Base-by-base conservation (phyloP, 2,113 vertebrate genomes). In the Orientallactaga bullata region DNA sequence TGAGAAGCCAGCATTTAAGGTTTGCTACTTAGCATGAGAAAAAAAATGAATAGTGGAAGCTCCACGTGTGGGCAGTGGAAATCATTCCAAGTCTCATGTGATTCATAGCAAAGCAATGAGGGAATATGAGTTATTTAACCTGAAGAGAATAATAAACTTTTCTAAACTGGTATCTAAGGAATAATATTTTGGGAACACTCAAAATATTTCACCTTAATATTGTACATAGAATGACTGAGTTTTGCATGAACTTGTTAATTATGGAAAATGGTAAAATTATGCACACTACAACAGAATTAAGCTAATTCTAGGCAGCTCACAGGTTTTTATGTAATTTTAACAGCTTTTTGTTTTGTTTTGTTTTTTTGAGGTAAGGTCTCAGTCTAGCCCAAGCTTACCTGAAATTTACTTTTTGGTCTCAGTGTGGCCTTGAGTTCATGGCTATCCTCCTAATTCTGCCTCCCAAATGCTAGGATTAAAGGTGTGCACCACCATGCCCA, bases 131-230 rank as follows among this genome's bases (percentile, higher is more conserved):
- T 90, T 95, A 92, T 81, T 96, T 96, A 97, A 94, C 74, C 66
- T 20, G 17, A 66, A 84, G 71, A 92, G 76, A 89, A 93, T 77
- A 94, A 86, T 7, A 39, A 39, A 37, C 42, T 61, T 93, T 79
- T 77, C 74, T 90, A 88, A 95, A 90, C 82, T 76, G 88, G 82
- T 61, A 5, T 93, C 83, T 89, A 69, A 90, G 86, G 92, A 94
- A 69, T 86, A 83, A 89, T 84, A 94, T 92, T 94, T 95, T 77
- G 82, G 88, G 90, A 93, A 81, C 80, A 60, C n/a, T 93, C 21
- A 58, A 85, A 93, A 94, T 93, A 78, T 23, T 83, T 96, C 86
- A 94, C 82, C 90, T 90, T 91, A 94, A 90, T 96, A 85, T 95
- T 92, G 37, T 42, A 24, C 71, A 51, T 37, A 42, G 73, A 93